phyloP scores from a whole-genome alignment of 2,113 vertebrate genomes.

The Oophaga pumilio region DNA sequence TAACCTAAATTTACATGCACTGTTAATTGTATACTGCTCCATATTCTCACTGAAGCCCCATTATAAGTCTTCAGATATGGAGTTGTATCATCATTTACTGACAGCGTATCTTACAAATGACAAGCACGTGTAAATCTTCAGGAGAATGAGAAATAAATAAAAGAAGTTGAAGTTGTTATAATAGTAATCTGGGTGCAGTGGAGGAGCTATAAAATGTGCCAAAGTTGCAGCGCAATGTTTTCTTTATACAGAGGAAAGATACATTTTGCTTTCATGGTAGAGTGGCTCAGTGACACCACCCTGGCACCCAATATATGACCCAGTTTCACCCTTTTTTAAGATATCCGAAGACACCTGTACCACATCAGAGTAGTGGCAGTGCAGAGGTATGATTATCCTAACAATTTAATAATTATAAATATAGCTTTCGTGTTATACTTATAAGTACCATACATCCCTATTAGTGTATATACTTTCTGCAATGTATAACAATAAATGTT shows the following conservation, averaged over 20 bases:
- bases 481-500: no score
- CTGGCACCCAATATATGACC: not conserved
- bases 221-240: not conserved
- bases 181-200: not conserved
- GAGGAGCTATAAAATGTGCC: not conserved
- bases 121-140: not conserved
- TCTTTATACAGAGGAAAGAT: not conserved
- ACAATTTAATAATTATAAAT: no score
- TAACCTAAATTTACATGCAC: slow-evolving; percentile 17
- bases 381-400: no score
- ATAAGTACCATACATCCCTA: no score
- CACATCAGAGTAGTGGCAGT: no score
- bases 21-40: slow-evolving; percentile 5
- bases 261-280: not conserved
- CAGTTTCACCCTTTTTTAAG: no score
- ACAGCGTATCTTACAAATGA: not conserved
- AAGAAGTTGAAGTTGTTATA: not conserved
- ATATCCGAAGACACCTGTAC: no score
- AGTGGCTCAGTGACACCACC: not conserved
- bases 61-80: not conserved
- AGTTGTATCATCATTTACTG: not conserved
- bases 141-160: not conserved
- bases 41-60: not conserved
- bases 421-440: no score
- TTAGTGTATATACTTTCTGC: no score